Conservation (phyloP, 53 echinoderm and acorn worm species). For the Paracentrotus lividus region DNA sequence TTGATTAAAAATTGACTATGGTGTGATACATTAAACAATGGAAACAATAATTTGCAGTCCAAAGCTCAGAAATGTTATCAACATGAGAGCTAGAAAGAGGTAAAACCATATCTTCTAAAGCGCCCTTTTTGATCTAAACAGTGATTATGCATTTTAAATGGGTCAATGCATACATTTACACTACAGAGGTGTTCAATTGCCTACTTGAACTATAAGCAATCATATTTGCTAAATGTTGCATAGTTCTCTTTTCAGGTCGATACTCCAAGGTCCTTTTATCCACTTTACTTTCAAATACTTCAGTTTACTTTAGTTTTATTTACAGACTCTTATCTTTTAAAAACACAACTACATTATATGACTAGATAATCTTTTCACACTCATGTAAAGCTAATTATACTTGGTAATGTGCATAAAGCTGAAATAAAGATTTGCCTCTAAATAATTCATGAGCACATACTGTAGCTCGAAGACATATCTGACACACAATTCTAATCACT, state of each 20-base stretch:
- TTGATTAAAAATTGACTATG: background rate
- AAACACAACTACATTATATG: background rate
- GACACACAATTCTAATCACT: background rate
- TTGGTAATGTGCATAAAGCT: background rate
- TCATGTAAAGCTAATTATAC: background rate
- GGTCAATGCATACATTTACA: background rate
- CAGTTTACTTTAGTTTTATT: background rate
- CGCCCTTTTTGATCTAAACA: too few relatives aligned
- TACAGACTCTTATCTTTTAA: background rate
- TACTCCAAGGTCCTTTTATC: background rate
- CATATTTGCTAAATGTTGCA: background rate
- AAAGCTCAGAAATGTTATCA: conserved; percentile 1
- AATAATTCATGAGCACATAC: background rate
- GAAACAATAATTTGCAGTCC: background rate
- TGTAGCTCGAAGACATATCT: background rate
- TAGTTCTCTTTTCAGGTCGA: background rate
- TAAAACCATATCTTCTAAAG: too few relatives aligned
- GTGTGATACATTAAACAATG: conserved; percentile 36
- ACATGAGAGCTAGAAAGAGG: too few relatives aligned
- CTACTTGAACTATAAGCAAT: background rate
- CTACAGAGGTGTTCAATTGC: background rate
- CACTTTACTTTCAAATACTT: background rate
- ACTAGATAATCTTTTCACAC: background rate
- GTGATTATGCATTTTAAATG: background rate
- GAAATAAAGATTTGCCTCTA: background rate